Evolutionary conservation across 2,888 invertebrate genomes (phyloP), one percentile per base, ranked within the genome.

Genomic region (Xylota sylvarum): DNA sequence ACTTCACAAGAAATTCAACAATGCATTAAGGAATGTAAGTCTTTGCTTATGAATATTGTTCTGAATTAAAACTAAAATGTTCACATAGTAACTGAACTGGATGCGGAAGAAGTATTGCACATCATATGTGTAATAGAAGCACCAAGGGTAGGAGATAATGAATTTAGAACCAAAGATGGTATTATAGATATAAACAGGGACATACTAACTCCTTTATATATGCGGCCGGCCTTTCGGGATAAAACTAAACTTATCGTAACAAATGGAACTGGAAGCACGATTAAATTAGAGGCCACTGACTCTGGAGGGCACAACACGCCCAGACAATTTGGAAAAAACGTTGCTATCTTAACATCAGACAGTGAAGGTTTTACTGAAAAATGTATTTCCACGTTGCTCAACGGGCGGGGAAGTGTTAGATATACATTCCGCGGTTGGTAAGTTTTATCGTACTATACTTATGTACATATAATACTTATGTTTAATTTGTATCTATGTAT

Each of bases 51-150:
- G 7, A 3, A 52, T 52, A 12, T 48, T 19, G 9, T 27, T 58
- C 32, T 58, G 23, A 23, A 23, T 23, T 23, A 23, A 23, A 23
- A 23, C 23, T 23, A 2, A 23, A 23, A 1, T 3, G 3, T 23
- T 23, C 23, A 3, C 23, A 1, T 9, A 73, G 73, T 73, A n/a
- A 73, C 37, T 17, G 0, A 30, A 6, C n/a, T 62, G 17, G 40
- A 73, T 6, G 9, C 12, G 1, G 19, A 23, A 5, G 17, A 62
- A 52, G 19, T 73, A 32, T 5, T 30, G 6, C 62, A 73, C 37
- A 62, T 73, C n/a, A 35, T 73, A 62, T 52, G 48, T 17, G 40
- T 73, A 0, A 52, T 73, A 52, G n/a, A 52, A 40, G 50, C 62
- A n/a, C 50, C 37, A 9, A 27, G 0, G 17, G 30, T 0, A 17